phyloP scores from a whole-genome alignment of 2,113 vertebrate genomes.

The Silurus asotus region DNA sequence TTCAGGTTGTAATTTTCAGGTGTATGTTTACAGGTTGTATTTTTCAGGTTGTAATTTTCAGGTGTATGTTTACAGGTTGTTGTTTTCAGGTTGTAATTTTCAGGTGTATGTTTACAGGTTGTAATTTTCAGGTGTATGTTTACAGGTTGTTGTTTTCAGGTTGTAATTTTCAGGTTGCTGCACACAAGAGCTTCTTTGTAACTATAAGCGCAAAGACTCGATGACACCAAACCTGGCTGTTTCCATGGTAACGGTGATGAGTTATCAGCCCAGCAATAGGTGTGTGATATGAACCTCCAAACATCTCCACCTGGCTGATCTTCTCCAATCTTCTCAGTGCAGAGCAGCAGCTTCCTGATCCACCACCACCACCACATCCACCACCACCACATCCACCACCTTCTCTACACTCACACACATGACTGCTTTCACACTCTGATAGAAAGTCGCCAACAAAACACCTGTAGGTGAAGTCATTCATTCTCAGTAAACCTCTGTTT shows the following conservation, averaged over 20 bases:
- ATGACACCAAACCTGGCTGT: neutral
- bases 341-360: neutral
- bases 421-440: too few species aligned
- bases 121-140: too few species aligned
- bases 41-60: neutral
- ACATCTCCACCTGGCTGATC: neutral
- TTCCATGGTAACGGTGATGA: neutral
- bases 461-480: conserved; percentile 4
- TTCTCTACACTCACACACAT: too few species aligned
- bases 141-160: too few species aligned
- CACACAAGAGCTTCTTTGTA: neutral
- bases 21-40: neutral
- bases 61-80: neutral
- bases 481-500: conserved; percentile 41
- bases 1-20: neutral
- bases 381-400: too few species aligned
- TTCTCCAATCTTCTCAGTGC: neutral
- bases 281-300: neutral
- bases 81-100: neutral
- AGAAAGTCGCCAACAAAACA: too few species aligned
- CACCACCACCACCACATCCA: too few species aligned
- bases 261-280: neutral
- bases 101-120: neutral
- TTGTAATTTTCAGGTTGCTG: neutral
- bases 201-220: neutral